These are phyloP conservation scores for Minunthozetes semirufus DNA, from an alignment of 2,888 invertebrate species.

Conservation along the genomic window DNA sequence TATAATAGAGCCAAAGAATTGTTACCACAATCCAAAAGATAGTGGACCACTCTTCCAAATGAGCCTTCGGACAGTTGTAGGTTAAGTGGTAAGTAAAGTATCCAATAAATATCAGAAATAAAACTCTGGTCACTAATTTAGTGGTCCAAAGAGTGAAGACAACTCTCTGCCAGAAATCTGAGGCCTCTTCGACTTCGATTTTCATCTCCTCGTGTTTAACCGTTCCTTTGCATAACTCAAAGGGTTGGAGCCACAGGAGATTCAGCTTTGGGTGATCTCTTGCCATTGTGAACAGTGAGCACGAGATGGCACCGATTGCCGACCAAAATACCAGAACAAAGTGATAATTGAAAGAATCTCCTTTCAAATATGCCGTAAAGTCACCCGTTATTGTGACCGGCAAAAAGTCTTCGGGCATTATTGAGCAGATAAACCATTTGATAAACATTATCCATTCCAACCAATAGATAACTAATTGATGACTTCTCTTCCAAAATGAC, in stretches of 20 bases:
- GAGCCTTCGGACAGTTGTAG: neutral
- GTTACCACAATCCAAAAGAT: neutral
- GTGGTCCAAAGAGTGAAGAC: neutral
- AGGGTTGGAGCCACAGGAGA: neutral
- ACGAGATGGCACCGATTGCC: neutral
- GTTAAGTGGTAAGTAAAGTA: neutral
- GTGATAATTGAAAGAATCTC: neutral
- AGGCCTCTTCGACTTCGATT: neutral
- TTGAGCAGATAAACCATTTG: neutral
- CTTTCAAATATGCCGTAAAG: neutral
- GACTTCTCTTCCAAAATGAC: neutral
- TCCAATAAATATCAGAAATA: neutral
- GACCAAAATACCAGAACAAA: slow-evolving; percentile 3
- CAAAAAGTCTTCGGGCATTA: neutral
- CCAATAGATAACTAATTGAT: neutral
- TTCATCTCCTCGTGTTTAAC: neutral
- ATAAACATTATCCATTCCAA: neutral
- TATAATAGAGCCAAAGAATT: slow-evolving; percentile 2
- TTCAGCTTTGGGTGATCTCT: neutral
- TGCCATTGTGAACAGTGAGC: neutral
- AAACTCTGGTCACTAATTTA: neutral
- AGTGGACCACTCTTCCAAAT: neutral
- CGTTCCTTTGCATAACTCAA: slow-evolving; percentile 5
- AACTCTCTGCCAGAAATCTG: slow-evolving; percentile 7
- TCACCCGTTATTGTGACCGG: neutral